Conservation (phyloP, 2,113 vertebrate genomes). For the Rhagologus leucostigma region DNA sequence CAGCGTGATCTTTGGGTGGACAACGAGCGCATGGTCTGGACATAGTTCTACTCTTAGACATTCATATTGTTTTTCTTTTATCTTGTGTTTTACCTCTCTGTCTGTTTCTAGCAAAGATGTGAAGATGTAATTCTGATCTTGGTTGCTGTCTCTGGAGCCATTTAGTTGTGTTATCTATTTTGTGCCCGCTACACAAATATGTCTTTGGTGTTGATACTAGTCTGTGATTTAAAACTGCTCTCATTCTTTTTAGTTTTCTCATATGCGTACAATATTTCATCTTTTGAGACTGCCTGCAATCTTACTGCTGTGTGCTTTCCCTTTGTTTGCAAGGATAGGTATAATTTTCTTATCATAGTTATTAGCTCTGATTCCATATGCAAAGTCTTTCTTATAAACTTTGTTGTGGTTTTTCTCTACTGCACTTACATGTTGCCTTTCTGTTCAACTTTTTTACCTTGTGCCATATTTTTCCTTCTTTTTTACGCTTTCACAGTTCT, state of each 20-base stretch:
- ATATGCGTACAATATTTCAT: neutral
- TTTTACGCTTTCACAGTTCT: neutral
- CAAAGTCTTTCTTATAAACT: neutral
- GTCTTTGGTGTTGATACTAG: neutral
- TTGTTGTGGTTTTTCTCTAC: neutral
- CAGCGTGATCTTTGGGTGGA: neutral
- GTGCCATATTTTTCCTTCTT: neutral
- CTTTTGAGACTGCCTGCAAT: neutral
- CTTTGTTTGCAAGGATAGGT: neutral
- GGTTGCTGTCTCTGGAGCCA: neutral
- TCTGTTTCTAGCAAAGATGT: neutral
- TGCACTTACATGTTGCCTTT: neutral
- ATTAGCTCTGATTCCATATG: neutral
- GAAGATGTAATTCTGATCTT: neutral
- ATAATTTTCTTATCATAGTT: neutral
- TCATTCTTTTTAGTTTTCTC: neutral
- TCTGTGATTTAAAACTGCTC: neutral
- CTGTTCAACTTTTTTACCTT: neutral
- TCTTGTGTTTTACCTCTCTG: neutral
- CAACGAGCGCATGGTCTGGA: accelerated
- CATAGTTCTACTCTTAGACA: neutral
- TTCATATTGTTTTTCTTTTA: neutral
- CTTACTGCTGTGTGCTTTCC: neutral
- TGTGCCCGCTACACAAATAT: neutral
- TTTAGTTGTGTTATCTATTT: neutral